Evolutionary conservation across 53 echinoderm and acorn worm species (phyloP), one percentile per base, ranked within the genome.

Genomic region (Stichopus horrens): DNA sequence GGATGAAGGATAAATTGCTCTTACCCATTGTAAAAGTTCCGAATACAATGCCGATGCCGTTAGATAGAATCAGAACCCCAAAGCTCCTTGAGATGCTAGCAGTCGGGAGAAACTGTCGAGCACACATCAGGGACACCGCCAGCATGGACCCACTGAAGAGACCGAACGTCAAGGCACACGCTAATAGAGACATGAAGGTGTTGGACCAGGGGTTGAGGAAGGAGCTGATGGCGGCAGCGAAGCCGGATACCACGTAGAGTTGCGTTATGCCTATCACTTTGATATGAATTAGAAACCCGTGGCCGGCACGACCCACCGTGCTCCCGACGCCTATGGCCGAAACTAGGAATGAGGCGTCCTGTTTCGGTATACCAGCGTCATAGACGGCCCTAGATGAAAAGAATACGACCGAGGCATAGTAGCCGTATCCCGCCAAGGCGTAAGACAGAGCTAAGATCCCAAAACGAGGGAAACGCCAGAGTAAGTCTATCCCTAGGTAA

Each of bases 21-120:
- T 89, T 89, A 92, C 92, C 92, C 57, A 92, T 77, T 16, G 86
- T 68, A 67, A 78, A 92, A 13, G 79, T 71, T 1, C 92, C 92
- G 66, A 92, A 57, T 73, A 92, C 53, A 14, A 86, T 77, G 1
- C 92, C 92, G 16, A 92, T 13, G 19, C 83, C 89, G 59, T 76
- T 86, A 13, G 20, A 9, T 66, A 89, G 77, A 67, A 89, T 54
- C 37, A 76, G 77, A 23, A 92, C 71, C 11, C 92, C 92, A 71
- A 89, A 86, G n/a, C 86, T 83, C 77, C 92, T 84, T 59, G 78
- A 76, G 5, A 89, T 21, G 6, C 88, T 55, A 4, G 76, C 86
- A 3, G 92, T 52, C 51, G 77, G 86, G 19, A 92, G 66, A 21
- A 92, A 11, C 52, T 57, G 4, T 5, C 92, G 58, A n/a, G 75